Percentiles rank a stretch among this genome's conserved stretches.
These are phyloP conservation scores for Brachionus angularis DNA, from an alignment of 1,140 invertebrate species.

Conservation along the genomic window DNA sequence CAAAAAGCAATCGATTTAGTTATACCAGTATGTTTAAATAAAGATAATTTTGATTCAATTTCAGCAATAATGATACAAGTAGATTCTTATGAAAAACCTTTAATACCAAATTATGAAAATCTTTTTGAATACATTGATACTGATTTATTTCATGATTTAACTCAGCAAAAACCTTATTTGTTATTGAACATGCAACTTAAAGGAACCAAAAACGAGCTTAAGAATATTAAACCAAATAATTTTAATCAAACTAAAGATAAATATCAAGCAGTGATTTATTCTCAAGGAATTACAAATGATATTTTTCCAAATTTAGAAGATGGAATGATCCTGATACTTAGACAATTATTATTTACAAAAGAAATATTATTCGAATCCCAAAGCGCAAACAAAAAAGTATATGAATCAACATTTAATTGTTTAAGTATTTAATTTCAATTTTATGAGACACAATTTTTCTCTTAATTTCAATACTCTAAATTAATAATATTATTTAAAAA, in stretches of 20 bases:
- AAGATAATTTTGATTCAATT: conserved; percentile 8
- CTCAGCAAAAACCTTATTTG: neutral
- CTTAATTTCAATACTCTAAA: no score
- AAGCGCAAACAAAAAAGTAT: no score
- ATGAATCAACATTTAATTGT: no score
- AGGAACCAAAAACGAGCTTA: neutral
- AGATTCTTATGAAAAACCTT: neutral
- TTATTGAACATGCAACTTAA: conserved; percentile 4
- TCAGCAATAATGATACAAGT: neutral
- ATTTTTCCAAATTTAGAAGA: neutral
- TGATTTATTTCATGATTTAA: neutral
- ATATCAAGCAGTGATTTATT: neutral
- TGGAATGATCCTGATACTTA: no score
- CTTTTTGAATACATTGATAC: conserved; percentile 11
- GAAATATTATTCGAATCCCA: no score
- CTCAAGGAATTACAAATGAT: neutral
- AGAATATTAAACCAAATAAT: neutral
- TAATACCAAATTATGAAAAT: neutral
- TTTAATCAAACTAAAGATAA: neutral
- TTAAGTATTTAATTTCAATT: no score
- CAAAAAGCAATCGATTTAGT: conserved; percentile 9
- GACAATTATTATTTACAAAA: no score
- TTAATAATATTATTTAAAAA: no score
- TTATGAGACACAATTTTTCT: no score
- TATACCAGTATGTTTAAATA: conserved; percentile 4